Conservation (phyloP, 2,113 vertebrate species). For the Ptychochromis oligacanthus region DNA sequence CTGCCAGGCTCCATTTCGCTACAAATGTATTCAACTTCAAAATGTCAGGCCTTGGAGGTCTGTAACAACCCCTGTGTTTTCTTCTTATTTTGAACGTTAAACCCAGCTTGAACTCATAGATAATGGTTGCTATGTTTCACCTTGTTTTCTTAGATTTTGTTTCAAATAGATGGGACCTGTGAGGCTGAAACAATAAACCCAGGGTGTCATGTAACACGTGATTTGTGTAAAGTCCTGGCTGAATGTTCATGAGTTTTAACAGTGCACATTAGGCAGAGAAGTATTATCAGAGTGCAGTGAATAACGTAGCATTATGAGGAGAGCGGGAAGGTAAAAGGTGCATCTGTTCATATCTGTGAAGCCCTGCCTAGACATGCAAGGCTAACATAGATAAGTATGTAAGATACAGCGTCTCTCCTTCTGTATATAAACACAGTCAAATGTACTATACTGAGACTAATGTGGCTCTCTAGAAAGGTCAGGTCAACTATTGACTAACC, state of each 20-base stretch:
- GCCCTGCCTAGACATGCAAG: background rate
- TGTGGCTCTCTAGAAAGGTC: background rate
- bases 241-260: slow-evolving; percentile 5
- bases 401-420: background rate
- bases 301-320: background rate
- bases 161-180: slow-evolving; percentile 40
- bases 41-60: slow-evolving; percentile 36
- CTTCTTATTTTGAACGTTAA: slow-evolving; percentile 34
- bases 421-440: background rate
- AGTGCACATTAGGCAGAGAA: background rate
- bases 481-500: background rate
- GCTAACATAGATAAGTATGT: background rate
- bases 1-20: slow-evolving; percentile 60
- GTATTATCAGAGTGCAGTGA: background rate
- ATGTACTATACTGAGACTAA: background rate
- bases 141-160: slow-evolving; percentile 53
- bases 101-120: slow-evolving; percentile 27
- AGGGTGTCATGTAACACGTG: background rate
- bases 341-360: background rate
- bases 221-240: slow-evolving; percentile 29
- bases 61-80: slow-evolving; percentile 23
- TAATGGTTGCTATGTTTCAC: slow-evolving; percentile 44
- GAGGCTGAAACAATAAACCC: slow-evolving; percentile 37
- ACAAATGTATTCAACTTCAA: slow-evolving; percentile 70
- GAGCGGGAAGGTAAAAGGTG: slow-evolving; percentile 4